Evolutionary conservation across 2,113 vertebrate genomes (phyloP).

Genomic region (Ageneiosus marmoratus): DNA sequence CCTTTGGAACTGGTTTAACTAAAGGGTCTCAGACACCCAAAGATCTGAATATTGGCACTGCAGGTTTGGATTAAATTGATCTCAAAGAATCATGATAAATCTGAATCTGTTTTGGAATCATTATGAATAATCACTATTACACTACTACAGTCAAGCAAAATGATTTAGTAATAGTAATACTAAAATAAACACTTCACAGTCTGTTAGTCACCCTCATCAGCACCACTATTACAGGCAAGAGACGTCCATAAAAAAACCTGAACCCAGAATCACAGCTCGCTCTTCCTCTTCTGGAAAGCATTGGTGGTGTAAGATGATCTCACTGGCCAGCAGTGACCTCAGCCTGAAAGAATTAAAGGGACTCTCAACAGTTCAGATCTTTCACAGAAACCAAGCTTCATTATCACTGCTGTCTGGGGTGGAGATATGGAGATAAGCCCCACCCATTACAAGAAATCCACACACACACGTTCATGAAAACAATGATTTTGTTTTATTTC

Average conservation of each 20-base stretch:
- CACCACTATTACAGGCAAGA: background rate
- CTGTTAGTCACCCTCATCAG: background rate
- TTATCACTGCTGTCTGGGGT: constrained; percentile 56
- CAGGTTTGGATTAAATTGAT: background rate
- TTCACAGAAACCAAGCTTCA: constrained; percentile 62
- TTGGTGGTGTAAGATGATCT: constrained; percentile 69
- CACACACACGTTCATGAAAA: constrained; percentile 9
- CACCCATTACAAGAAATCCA: constrained; percentile 11
- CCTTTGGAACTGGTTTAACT: no score
- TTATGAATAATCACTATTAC: background rate
- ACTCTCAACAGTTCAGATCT: constrained; percentile 58
- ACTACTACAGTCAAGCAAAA: background rate
- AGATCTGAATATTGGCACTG: background rate
- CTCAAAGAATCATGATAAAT: background rate
- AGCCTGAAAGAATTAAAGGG: constrained; percentile 65
- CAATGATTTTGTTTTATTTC: no score
- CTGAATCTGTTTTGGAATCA: background rate
- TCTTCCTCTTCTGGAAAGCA: constrained; percentile 56
- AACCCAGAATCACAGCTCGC: constrained; percentile 8
- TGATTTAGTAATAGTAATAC: background rate
- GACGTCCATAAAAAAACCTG: constrained; percentile 31
- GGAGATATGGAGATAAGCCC: constrained; percentile 21
- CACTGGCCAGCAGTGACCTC: constrained; percentile 71
- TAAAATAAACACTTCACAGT: background rate
- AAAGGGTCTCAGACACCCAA: background rate